Conservation (phyloP, 2,113 vertebrate genomes). For the Nycticryphes semicollaris region DNA sequence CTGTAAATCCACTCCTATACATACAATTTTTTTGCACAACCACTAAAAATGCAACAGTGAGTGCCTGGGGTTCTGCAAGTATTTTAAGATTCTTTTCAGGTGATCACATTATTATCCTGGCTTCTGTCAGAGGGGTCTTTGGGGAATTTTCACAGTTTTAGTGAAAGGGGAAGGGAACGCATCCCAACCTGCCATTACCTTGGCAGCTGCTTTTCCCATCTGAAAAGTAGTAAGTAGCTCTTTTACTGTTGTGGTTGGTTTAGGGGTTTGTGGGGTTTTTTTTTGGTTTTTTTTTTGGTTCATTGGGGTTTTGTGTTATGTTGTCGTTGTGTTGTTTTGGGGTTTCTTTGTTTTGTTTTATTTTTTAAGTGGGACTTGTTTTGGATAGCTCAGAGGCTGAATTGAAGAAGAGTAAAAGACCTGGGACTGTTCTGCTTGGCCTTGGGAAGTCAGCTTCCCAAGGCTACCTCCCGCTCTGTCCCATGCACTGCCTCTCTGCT, state of each 20-base stretch:
- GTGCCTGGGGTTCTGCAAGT: neutral
- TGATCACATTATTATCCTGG: neutral
- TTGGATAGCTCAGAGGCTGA: neutral
- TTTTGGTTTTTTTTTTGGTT: neutral
- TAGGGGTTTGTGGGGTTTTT: neutral
- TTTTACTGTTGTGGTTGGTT: neutral
- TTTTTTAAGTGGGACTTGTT: neutral
- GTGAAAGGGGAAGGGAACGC: neutral
- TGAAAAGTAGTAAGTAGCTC: neutral
- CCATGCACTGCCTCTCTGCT: neutral
- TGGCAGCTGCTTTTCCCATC: neutral
- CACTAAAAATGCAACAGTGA: neutral
- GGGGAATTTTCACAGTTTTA: neutral
- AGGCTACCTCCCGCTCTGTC: neutral
- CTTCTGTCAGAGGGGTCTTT: neutral
- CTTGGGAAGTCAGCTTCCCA: neutral
- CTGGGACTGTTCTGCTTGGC: neutral
- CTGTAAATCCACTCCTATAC: neutral
- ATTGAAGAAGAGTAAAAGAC: neutral
- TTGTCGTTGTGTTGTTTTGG: neutral
- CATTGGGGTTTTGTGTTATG: neutral
- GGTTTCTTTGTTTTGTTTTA: neutral
- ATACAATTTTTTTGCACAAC: neutral
- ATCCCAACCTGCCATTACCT: neutral
- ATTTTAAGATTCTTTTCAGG: neutral